Evolutionary conservation across 2,888 invertebrate genomes (phyloP).

Genomic region (Lochmaea crataegi): DNA sequence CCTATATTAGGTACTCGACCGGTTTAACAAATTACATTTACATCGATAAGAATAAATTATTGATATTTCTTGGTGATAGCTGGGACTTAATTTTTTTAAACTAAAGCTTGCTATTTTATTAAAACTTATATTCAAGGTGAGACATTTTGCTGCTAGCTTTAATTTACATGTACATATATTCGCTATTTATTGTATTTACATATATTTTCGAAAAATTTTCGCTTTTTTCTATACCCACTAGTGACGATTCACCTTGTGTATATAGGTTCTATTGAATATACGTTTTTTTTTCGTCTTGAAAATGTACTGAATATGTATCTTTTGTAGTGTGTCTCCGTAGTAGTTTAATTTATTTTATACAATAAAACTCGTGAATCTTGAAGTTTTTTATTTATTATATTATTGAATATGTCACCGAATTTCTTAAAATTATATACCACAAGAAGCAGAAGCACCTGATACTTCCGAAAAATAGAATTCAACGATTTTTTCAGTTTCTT

Average conservation of each 20-base stretch:
- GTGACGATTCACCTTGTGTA: background rate
- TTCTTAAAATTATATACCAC: no score
- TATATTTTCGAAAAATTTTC: background rate
- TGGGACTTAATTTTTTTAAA: no score
- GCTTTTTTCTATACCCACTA: background rate
- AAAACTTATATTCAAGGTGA: no score
- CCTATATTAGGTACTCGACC: no score
- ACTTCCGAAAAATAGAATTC: no score
- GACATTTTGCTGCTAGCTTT: background rate
- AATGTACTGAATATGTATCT: background rate
- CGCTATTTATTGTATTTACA: background rate
- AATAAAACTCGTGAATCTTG: background rate
- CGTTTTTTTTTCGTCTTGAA: background rate
- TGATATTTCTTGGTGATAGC: no score
- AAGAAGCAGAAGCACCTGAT: no score
- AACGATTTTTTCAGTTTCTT: no score
- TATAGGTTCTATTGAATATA: background rate
- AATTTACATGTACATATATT: background rate
- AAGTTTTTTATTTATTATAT: background rate
- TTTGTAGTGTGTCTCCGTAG: background rate
- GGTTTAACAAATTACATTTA: no score
- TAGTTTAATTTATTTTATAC: slow-evolving; percentile 3
- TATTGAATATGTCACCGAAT: background rate
- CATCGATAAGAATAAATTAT: no score
- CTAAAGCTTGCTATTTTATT: no score